These are phyloP conservation scores for Drosophila histrio DNA, from an alignment of 2,888 invertebrate species.

Conservation along the genomic window DNA sequence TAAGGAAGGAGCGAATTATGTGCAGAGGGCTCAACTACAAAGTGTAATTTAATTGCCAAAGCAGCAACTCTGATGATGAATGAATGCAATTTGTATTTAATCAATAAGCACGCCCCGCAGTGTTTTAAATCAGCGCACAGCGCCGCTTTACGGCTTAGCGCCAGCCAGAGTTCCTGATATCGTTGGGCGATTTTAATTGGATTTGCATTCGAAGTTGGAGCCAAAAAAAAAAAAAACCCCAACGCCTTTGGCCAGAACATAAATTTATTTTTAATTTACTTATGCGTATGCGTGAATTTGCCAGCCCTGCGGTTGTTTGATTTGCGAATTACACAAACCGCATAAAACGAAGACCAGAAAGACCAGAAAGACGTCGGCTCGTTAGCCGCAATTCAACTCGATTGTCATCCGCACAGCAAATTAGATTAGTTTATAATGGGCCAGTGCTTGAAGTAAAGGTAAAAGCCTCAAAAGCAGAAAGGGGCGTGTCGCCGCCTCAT, in stretches of 20 bases:
- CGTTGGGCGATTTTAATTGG: conserved; percentile 71
- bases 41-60: conserved; percentile 71
- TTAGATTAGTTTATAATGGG: conserved; percentile 61
- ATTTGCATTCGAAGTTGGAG: conserved; percentile 67
- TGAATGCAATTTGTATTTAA: conserved; percentile 79
- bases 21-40: conserved; percentile 50
- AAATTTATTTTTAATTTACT: conserved; percentile 80
- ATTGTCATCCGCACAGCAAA: conserved; percentile 54
- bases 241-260: conserved; percentile 64
- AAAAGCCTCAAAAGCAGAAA: background rate
- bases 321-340: conserved; percentile 78
- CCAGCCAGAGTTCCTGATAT: conserved; percentile 40
- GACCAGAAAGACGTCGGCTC: background rate
- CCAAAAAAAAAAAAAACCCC: too few species aligned
- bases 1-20: conserved; percentile 27
- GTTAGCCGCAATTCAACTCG: conserved; percentile 9
- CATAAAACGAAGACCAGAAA: conserved; percentile 23
- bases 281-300: conserved; percentile 69
- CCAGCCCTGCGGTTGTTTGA: conserved; percentile 74
- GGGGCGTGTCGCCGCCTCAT: conserved; percentile 61
- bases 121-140: conserved; percentile 78
- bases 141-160: conserved; percentile 77
- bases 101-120: conserved; percentile 78
- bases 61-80: conserved; percentile 64
- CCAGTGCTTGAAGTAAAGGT: background rate